Evolutionary conservation across 2,113 vertebrate species (phyloP).

Genomic region (Macroglossus sobrinus): DNA sequence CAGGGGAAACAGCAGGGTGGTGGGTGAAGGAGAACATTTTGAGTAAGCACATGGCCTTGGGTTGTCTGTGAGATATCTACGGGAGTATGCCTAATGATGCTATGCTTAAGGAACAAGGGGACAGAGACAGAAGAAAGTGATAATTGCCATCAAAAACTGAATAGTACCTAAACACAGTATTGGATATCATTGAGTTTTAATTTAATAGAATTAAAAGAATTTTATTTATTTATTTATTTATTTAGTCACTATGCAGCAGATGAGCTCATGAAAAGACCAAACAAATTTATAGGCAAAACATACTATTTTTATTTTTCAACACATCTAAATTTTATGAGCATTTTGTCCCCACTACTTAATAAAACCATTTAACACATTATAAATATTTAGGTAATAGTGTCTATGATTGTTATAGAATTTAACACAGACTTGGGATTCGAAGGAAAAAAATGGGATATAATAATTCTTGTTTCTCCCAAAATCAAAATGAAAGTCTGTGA

Average conservation of each 20-base stretch:
- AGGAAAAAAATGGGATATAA: no score
- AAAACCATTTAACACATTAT: not conserved
- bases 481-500: not conserved
- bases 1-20: not conserved
- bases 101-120: not conserved
- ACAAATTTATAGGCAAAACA: not conserved
- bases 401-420: not conserved
- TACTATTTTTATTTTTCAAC: not conserved
- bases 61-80: not conserved
- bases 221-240: not conserved
- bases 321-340: not conserved
- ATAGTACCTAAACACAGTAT: not conserved
- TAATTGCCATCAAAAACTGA: not conserved
- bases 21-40: not conserved
- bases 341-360: not conserved
- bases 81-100: not conserved
- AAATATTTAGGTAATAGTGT: not conserved
- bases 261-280: not conserved
- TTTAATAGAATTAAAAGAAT: not conserved
- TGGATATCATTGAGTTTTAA: not conserved
- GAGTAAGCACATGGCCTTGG: not conserved
- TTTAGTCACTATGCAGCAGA: not conserved
- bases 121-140: not conserved
- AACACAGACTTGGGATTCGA: not conserved
- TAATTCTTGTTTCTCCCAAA: not conserved